Conservation (phyloP, 2,113 vertebrate genomes). For the Cathartes aura region DNA sequence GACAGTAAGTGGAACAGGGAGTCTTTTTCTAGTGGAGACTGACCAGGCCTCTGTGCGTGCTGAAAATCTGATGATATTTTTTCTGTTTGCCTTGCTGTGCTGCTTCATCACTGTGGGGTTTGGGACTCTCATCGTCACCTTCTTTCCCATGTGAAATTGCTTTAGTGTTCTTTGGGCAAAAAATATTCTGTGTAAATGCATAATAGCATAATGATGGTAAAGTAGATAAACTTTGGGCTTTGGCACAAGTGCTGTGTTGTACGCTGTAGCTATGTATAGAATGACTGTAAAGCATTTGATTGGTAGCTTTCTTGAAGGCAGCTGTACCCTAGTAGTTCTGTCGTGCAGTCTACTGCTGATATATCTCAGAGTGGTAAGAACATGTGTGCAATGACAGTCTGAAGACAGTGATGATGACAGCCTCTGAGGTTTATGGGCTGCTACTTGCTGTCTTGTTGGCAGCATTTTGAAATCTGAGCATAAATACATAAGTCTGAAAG, state of each 20-base stretch:
- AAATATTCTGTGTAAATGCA: neutral
- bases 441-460: neutral
- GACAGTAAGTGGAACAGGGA: constrained; percentile 65
- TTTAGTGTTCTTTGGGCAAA: neutral
- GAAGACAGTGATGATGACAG: neutral
- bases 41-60: neutral
- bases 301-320: neutral
- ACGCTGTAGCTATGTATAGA: rapidly evolving
- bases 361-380: neutral
- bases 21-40: neutral
- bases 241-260: neutral
- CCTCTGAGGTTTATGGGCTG: neutral
- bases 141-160: neutral
- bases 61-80: neutral
- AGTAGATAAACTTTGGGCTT: neutral
- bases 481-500: neutral
- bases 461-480: neutral
- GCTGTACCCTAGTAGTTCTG: neutral
- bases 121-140: rapidly evolving
- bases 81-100: neutral
- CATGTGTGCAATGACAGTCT: neutral
- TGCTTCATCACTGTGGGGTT: rapidly evolving
- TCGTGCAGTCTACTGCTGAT: neutral
- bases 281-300: no score
- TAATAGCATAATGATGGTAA: neutral